Evolutionary conservation across 2,113 vertebrate species (phyloP).

Genomic region (Saccopteryx bilineata): DNA sequence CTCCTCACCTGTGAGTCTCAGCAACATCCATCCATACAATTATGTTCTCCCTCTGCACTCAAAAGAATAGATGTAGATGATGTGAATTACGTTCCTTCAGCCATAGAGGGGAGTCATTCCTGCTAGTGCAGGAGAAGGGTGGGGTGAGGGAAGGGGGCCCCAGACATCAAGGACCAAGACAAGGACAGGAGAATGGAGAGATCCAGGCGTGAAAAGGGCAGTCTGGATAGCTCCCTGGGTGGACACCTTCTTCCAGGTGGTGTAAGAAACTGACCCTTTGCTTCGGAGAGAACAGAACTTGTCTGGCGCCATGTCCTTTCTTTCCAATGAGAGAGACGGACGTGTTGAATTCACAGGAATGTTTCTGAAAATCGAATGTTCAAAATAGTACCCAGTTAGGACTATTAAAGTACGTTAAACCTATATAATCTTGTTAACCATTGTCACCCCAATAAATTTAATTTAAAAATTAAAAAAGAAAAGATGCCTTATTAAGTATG

Average conservation of each 20-base stretch:
- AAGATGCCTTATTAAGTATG: not conserved
- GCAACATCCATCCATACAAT: fast-evolving
- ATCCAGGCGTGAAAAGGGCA: slow-evolving; percentile 5
- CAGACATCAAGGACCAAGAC: not conserved
- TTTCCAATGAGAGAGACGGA: slow-evolving; percentile 32
- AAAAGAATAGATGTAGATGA: not conserved
- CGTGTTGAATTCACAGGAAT: slow-evolving; percentile 12
- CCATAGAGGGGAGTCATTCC: slow-evolving; percentile 12
- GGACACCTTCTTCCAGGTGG: not conserved
- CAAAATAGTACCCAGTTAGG: slow-evolving; percentile 59
- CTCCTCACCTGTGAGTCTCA: not conserved
- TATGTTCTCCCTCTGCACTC: not conserved
- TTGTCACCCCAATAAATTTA: not conserved
- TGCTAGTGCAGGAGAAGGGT: not conserved
- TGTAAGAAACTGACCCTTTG: not conserved
- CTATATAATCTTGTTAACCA: not conserved
- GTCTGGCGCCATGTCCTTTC: not conserved
- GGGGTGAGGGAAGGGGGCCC: not conserved
- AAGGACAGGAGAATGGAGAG: not conserved
- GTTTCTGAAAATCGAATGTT: slow-evolving; percentile 69
- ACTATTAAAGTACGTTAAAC: not conserved
- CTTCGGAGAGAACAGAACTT: slow-evolving; percentile 48
- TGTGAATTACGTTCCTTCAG: slow-evolving; percentile 31
- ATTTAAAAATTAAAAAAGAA: not conserved
- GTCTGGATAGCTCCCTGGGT: not conserved